A percentile compares a stretch with the other conserved stretches of the same genome.
phyloP scores from a whole-genome alignment of 2,113 vertebrate genomes.

The Opisthocomus hoazin region DNA sequence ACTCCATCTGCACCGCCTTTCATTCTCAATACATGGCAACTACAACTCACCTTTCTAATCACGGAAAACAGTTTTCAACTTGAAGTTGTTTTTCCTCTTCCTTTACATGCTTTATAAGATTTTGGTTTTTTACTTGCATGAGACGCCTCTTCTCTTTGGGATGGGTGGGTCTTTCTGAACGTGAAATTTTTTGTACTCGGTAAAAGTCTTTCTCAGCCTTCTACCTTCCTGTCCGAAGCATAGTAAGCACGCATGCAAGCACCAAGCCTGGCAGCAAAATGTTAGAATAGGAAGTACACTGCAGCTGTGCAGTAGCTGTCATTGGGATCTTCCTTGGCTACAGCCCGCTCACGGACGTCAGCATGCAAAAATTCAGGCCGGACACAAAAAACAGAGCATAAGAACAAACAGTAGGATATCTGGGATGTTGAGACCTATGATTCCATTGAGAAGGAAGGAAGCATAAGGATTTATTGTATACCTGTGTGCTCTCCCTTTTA shows the following conservation, averaged over 20 bases:
- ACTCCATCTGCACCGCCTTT: background rate
- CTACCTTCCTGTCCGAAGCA: background rate
- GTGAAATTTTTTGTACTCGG: background rate
- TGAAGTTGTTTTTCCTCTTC: background rate
- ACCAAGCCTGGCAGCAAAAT: background rate
- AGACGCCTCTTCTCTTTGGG: background rate
- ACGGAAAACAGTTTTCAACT: background rate
- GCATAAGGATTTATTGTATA: background rate
- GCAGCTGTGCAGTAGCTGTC: background rate
- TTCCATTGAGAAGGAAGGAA: background rate
- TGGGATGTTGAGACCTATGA: background rate
- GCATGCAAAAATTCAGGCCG: background rate
- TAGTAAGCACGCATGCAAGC: background rate
- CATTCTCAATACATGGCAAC: background rate
- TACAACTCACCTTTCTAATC: background rate
- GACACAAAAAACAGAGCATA: background rate
- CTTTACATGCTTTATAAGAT: background rate
- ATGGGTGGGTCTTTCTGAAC: background rate
- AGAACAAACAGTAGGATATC: background rate
- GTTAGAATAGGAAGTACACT: background rate
- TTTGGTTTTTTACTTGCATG: accelerated
- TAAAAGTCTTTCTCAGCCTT: background rate
- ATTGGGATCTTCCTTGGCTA: background rate
- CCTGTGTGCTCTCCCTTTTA: background rate
- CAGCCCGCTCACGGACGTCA: background rate